Evolutionary conservation across 2,888 invertebrate species (phyloP), one percentile per base, ranked within the genome.

Genomic region (Oegoconia quadripuncta): DNA sequence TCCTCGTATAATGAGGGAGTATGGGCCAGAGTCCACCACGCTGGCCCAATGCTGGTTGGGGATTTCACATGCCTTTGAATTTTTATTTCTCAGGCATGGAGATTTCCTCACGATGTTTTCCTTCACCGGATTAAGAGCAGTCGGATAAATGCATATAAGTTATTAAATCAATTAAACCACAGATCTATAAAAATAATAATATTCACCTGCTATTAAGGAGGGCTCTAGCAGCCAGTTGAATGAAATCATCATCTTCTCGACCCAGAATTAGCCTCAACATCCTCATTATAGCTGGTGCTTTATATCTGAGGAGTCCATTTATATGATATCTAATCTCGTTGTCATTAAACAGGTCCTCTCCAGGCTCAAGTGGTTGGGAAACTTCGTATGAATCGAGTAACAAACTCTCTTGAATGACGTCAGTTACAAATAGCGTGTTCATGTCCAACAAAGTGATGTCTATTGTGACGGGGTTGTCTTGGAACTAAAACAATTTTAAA

Each of bases 361-460:
- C 34, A 1, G 68, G 50, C 35, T 76, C 62, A 3, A 87, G 41
- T 1, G 64, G 42, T 8, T 42, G 43, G 0, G 71, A 48, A 20
- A 39, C 50, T 1, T 37, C 4, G 29, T 74, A 79, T 0, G 65
- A 64, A 40, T 87, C 87, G 2, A 52, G 55, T 1, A 71, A 57
- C 5, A 87, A 50, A 45, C 77, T 72, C 35, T 86, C 84, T 64
- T 82, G 84, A 8, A 86, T 73, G 0, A 86, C 48, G 12, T 87
- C 84, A 1, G 75, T 64, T 6, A 74, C 65, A 30, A 86, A 86
- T 30, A 86, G 46, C 0, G 80, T 70, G 22, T 82, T 60, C 9
- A 75, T 56, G 26, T 87, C 86, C 1, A 86, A 39, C 2, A 72
- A 48, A 2, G 63, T 56, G 0, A 57, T 42, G 28, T 74, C 73